A percentile compares a stretch with the other conserved stretches of the same genome.
Conservation (phyloP, 2,113 vertebrate genomes). For the Apistogramma diplotaenia region DNA sequence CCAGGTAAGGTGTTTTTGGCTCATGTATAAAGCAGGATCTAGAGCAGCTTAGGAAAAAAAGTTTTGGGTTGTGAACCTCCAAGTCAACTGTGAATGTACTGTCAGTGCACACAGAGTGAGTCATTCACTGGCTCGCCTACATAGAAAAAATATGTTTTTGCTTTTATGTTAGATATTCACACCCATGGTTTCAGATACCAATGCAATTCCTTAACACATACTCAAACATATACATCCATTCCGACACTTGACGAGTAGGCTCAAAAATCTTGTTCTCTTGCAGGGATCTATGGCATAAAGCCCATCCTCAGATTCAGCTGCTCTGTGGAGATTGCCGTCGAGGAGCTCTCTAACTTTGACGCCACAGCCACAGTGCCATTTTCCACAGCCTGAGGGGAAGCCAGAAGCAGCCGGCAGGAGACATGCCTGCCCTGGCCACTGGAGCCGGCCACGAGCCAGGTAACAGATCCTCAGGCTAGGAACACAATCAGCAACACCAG, state of each 20-base stretch:
- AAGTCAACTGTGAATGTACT: slow-evolving; percentile 16
- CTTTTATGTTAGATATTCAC: neutral
- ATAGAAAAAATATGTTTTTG: slow-evolving; percentile 1
- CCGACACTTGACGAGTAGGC: slow-evolving; percentile 32
- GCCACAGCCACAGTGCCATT: slow-evolving; percentile 41
- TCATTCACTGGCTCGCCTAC: slow-evolving; percentile 9
- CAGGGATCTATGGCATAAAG: slow-evolving; percentile 68
- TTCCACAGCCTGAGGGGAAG: slow-evolving; percentile 54
- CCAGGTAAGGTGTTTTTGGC: slow-evolving; percentile 13
- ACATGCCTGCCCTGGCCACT: slow-evolving; percentile 71
- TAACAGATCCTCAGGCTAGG: neutral
- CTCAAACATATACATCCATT: slow-evolving; percentile 6
- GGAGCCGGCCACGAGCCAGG: slow-evolving; percentile 69
- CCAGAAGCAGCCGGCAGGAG: slow-evolving; percentile 50
- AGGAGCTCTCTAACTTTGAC: slow-evolving; percentile 40
- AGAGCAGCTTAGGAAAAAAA: slow-evolving; percentile 23
- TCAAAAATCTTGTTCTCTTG: slow-evolving; percentile 51
- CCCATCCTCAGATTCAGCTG: slow-evolving; percentile 18
- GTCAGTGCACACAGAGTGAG: slow-evolving; percentile 16
- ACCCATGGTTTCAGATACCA: slow-evolving; percentile 7
- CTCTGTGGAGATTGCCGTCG: slow-evolving; percentile 26
- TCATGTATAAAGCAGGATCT: slow-evolving; percentile 34
- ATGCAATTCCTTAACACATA: slow-evolving; percentile 18
- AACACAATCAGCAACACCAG: neutral
- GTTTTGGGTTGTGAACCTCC: slow-evolving; percentile 27